Evolutionary conservation across 2,888 invertebrate species (phyloP), one percentile per base, ranked within the genome.

Genomic region (Apomyelois bistriatella): DNA sequence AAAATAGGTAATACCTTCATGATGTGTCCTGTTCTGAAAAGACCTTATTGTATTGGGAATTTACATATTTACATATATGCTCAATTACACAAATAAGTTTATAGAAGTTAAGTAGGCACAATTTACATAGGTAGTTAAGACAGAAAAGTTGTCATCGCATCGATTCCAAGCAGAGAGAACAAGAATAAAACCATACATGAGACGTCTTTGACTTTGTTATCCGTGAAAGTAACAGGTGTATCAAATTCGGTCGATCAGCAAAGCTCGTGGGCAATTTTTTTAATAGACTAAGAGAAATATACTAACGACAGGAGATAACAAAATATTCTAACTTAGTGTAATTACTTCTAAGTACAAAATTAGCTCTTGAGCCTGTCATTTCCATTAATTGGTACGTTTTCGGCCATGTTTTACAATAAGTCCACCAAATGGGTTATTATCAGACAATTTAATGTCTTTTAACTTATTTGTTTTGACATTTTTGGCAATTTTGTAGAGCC

Each of bases 61-160:
- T 66, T 72, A 74, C 68, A 76, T 79, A 77, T 77, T 67, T 77
- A 76, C 76, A 76, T 58, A 58, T 58, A 59, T 54, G 51, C 37
- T 57, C 58, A 22, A 50, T 52, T 48, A 41, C 55, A 41, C 53
- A 57, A 41, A 53, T 46, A 57, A 55, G 59, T 40, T 38, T 41
- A 49, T 41, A 7, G 47, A 48, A 43, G 30, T 9, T 37, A 55
- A 52, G 48, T 53, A 58, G 52, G 55, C 55, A 57, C 56, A 57
- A 53, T 53, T 58, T 58, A 58, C 50, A 53, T 38, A 57, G n/a
- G n/a, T n/a, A 49, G 53, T 52, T 40, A 2, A 22, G 22, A 22
- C 3, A 22, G 30, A 30, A 32, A 30, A 4, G 7, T 10, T 28
- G 49, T 30, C 15, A 28, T 49, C 7, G 1, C 38, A 40, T 41